These are phyloP conservation scores for Hyaena hyaena DNA, from an alignment of 2,113 vertebrate genomes.

Conservation along the genomic window DNA sequence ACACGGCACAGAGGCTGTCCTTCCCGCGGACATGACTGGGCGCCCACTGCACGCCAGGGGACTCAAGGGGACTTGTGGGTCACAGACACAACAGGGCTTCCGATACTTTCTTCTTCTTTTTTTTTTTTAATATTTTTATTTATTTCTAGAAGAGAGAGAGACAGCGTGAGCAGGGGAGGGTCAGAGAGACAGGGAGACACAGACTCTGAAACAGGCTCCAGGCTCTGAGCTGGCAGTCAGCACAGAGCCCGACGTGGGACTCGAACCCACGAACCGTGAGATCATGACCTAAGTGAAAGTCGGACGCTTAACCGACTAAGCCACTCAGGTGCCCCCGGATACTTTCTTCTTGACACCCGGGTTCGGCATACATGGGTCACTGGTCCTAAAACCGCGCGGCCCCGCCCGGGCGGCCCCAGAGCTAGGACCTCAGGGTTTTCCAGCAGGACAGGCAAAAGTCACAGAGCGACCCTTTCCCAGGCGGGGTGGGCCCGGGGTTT, in stretches of 20 bases:
- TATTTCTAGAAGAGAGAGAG: too few relatives aligned
- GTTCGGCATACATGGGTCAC: neutral
- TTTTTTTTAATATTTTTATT: too few relatives aligned
- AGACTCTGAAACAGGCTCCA: too few relatives aligned
- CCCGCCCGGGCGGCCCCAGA: neutral
- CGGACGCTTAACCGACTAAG: too few relatives aligned
- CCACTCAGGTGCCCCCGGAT: too few relatives aligned
- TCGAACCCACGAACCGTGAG: too few relatives aligned
- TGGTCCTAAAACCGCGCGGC: fast-evolving
- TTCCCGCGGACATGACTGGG: neutral
- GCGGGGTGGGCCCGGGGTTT: too few relatives aligned
- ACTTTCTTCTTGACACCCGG: neutral
- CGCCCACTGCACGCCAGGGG: fast-evolving
- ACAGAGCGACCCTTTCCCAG: neutral
- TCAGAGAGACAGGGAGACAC: too few relatives aligned
- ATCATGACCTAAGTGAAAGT: too few relatives aligned
- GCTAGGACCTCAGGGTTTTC: neutral
- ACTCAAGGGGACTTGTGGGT: neutral
- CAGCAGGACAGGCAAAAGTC: neutral
- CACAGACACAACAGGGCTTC: fast-evolving
- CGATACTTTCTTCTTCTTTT: neutral
- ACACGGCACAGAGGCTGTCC: neutral
- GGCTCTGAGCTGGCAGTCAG: too few relatives aligned
- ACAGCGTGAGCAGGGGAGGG: too few relatives aligned
- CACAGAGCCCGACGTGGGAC: too few relatives aligned